Evolutionary conservation across 2,113 vertebrate genomes (phyloP), one percentile per base, ranked within the genome.

Genomic region (Pseudopodoces humilis): DNA sequence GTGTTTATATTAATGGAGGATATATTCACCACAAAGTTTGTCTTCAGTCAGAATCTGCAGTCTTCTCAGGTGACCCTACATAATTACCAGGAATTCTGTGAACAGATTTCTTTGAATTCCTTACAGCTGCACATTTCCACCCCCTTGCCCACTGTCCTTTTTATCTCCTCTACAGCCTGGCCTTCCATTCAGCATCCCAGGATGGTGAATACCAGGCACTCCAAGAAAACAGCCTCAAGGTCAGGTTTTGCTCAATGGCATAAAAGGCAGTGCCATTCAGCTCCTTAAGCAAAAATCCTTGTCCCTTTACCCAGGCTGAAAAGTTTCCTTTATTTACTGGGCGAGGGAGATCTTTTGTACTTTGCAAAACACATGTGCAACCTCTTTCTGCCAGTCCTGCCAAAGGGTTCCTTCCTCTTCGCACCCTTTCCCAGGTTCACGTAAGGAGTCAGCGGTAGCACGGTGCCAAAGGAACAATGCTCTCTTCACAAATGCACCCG

Each of bases 391-490:
- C 7, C 20, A 11, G 14, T 69, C 25, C 5, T 28, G 30, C 22
- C 43, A 77, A 44, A 69, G 41, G 7, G 7, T 12, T 22, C 15
- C 25, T 31, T 59, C 10, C 31, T 15, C n/a, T 41, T 22, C 0
- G 0, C 14, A 30, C 2, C 9, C 19, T 47, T 37, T 19, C 21
- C 43, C 62, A 55, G 30, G 11, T 56, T 24, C 25, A 11, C 0
- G 9, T 18, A 18, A 0, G 10, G 44, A 35, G 23, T 11, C 67
- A 35, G 24, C 30, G 68, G 15, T 3, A 23, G 5, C 39, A 47
- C 0, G 13, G 21, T 5, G 1, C 59, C 62, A 27, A n/a, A 89
- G n/a, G 41, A 6, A 27, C 46, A 44, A 22, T 17, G 35, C 19
- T 44, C 33, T 25, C 31, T 31, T 37, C 27, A 60, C 5, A 77